Evolutionary conservation across 1,140 invertebrate species (phyloP).

Genomic region (Halyomorpha halys): DNA sequence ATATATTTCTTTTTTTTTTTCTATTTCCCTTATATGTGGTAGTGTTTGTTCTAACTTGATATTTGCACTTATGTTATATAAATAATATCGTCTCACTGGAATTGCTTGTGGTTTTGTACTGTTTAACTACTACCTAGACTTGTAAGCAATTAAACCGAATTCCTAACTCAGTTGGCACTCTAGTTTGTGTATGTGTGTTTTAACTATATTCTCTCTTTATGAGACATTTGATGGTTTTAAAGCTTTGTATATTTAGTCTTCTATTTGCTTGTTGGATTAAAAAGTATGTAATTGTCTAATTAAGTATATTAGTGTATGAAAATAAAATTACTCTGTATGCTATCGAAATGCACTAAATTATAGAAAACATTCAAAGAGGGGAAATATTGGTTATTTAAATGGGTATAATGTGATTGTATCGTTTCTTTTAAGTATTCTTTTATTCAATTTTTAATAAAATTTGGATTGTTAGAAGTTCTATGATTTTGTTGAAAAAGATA

Average conservation of each 20-base stretch:
- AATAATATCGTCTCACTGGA: too few relatives aligned
- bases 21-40: too few relatives aligned
- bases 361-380: conserved; percentile 23
- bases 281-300: conserved; percentile 3
- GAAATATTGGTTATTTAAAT: conserved; percentile 12
- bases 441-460: conserved; percentile 2
- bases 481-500: neutral
- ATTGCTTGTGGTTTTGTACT: too few relatives aligned
- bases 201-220: neutral
- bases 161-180: neutral
- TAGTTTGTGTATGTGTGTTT: conserved; percentile 9
- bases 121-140: too few relatives aligned
- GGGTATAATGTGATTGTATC: conserved; percentile 1
- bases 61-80: too few relatives aligned
- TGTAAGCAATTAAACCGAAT: conserved; percentile 3
- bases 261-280: conserved; percentile 15
- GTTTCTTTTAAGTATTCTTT: conserved; percentile 1
- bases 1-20: too few relatives aligned
- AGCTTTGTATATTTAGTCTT: conserved; percentile 17
- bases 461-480: neutral
- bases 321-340: conserved; percentile 17
- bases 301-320: conserved; percentile 7
- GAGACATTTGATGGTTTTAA: neutral
- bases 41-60: too few relatives aligned
- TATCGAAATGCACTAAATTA: conserved; percentile 25